Base-by-base conservation (phyloP, 2,113 vertebrate species). In the Heterochromis multidens region DNA sequence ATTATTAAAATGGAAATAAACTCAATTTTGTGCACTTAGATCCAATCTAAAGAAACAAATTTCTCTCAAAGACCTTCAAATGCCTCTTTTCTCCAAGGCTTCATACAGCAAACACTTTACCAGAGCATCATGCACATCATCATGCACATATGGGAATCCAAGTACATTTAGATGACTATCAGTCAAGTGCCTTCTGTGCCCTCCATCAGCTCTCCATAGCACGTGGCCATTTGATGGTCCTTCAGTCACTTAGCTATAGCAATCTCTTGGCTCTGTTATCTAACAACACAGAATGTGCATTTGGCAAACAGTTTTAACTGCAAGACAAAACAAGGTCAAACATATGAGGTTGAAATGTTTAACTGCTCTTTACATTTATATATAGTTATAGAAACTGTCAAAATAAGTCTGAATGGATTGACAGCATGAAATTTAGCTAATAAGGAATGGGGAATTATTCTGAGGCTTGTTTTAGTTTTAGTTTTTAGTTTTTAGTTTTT, bases 311-410 rank as follows among this genome's bases (percentile, higher is more conserved):
- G 9, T 59, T 72, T 63, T 29, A 4, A 37, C 17, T 37, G 10
- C 13, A 37, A 67, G 29, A n/a, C 8, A 61, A 46, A 35, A n/a
- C 16, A 23, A 65, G 1, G 16, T 74, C 56, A 2, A 70, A 70
- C 74, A 0, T 29, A 33, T 16, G n/a, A 1, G 8, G 46, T 19
- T 0, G 0, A 72, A 29, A 33, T 33, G n/a, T 13, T 29, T 35
- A 17, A 13, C 46, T 21, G 6, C 14, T 31, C 19, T 7, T 11
- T 57, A 5, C 6, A 10, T 49, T 49, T 49, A 1, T 29, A 49
- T 21, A 49, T 2, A 49, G 29, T 49, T 49, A 43, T 2, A 13
- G 16, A 29, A 49, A 12, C 40, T 12, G 40, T 29, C 27, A 21
- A 19, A 72, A 49, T 67, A 6, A 0, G 2, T 27, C 23, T 67